Evolutionary conservation across 2,113 vertebrate genomes (phyloP), one percentile per base, ranked within the genome.

Genomic region (Spizaetus ornatus): DNA sequence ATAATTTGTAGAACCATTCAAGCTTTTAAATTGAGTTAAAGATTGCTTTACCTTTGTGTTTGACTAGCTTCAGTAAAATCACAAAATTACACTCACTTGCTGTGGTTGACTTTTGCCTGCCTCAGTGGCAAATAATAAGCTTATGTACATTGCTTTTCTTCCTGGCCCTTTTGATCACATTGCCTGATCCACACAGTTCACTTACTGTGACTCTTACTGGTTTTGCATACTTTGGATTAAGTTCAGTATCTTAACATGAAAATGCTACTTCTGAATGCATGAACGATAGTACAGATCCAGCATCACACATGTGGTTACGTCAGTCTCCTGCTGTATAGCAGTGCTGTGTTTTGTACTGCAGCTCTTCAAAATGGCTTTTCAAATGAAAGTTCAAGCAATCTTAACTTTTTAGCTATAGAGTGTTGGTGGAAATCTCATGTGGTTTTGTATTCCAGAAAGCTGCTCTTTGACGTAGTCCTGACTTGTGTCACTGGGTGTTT

Each of bases 321-420:
- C 76, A 25, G 63, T 16, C 76, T 55, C 72, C 38, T 0, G 0
- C 38, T 53, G 32, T 11, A 42, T 1, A 21, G 53, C 11, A 1
- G 14, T 4, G 76, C 42, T 73, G 21, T 20, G 21, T 29, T 72
- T 50, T 21, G 53, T n/a, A 9, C 38, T 53, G 72, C 27, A 43
- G 61, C 21, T 10, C 61, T 42, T 66, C 27, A 65, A 76, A 79
- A 70, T 70, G 78, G 40, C 56, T 85, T 84, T 82, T 58, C 53
- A 65, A 63, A 45, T 52, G 17, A 15, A 67, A 72, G 6, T n/a
- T 82, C 21, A 47, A 31, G 38, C 23, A 32, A 17, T 2, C 3
- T n/a, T 32, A 14, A 69, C 29, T 79, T 86, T 36, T 61, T 21
- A 79, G 43, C 53, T 56, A 1, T 8, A 10, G 18, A 10, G 6